Conservation (phyloP, 1,140 invertebrate genomes). For the Hydropsyche tenuis region DNA sequence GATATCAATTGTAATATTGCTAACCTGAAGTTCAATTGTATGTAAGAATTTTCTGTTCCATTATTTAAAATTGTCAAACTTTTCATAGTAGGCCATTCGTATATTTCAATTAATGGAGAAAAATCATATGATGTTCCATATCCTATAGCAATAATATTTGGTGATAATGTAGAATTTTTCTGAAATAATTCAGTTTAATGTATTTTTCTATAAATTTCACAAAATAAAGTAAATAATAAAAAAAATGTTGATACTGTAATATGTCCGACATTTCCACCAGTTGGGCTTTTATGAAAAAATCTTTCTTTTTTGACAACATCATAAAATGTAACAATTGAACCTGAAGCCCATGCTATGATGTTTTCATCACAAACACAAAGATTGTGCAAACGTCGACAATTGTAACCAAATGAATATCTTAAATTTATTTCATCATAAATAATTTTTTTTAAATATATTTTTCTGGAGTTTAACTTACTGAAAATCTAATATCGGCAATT, state of each 20-base stretch:
- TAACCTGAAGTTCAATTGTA: conserved; percentile 80
- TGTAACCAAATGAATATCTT: conserved; percentile 87
- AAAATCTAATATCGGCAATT: background rate
- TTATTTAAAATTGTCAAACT: conserved; percentile 75
- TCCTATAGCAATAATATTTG: conserved; percentile 79
- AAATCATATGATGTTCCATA: conserved; percentile 81
- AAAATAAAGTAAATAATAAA: conserved; percentile 22
- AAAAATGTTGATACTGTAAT: conserved; percentile 68
- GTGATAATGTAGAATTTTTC: conserved; percentile 73
- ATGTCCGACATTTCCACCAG: conserved; percentile 79
- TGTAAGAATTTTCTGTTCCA: conserved; percentile 77
- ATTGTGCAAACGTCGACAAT: conserved; percentile 82
- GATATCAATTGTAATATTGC: background rate
- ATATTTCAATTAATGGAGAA: conserved; percentile 81
- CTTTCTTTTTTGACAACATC: conserved; percentile 70
- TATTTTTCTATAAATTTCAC: background rate
- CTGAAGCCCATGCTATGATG: conserved; percentile 78
- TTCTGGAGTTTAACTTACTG: background rate
- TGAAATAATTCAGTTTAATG: conserved; percentile 55
- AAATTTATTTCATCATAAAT: background rate
- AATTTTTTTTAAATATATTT: too few species aligned
- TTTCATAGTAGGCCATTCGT: conserved; percentile 80
- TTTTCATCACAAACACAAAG: conserved; percentile 74
- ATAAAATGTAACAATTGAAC: conserved; percentile 81
- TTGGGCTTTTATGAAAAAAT: conserved; percentile 73